These are phyloP conservation scores for Lithobates sylvaticus DNA, from an alignment of 2,797 vertebrate species.

Conservation along the genomic window DNA sequence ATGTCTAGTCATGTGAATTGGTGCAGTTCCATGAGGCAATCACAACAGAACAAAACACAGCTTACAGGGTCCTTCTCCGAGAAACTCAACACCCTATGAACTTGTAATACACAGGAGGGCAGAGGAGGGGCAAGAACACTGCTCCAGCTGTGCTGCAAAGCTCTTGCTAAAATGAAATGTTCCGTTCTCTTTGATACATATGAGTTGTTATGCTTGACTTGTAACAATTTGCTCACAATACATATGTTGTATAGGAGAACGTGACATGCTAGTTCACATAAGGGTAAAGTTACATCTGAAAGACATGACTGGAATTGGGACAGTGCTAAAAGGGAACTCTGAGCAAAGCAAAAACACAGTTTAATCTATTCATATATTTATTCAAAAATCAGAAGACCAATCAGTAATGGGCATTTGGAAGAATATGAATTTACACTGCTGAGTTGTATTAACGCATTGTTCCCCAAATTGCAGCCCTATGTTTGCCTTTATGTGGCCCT, in stretches of 20 bases:
- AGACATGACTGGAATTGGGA: background rate
- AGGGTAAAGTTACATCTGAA: no score
- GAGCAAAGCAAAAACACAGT: no score
- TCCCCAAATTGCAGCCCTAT: no score
- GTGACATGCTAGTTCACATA: background rate
- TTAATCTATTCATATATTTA: no score
- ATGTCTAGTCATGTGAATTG: constrained; percentile 40
- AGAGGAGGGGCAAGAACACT: background rate
- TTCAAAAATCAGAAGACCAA: no score
- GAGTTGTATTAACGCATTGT: no score
- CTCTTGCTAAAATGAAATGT: constrained; percentile 10
- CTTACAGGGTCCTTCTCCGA: constrained; percentile 5
- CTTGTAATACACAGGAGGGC: background rate
- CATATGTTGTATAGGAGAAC: background rate
- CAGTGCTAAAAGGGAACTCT: no score
- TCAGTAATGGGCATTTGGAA: no score
- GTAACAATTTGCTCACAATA: constrained; percentile 6
- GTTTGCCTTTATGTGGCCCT: no score
- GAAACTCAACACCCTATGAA: constrained; percentile 17
- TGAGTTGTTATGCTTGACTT: background rate
- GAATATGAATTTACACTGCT: no score
- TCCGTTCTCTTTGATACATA: constrained; percentile 19
- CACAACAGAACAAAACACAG: constrained; percentile 7
- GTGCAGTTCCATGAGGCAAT: constrained; percentile 16
- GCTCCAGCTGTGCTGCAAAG: constrained; percentile 12